Evolutionary conservation across 2,113 vertebrate species (phyloP), one percentile per base, ranked within the genome.

Genomic region (Podarcis raffonei): DNA sequence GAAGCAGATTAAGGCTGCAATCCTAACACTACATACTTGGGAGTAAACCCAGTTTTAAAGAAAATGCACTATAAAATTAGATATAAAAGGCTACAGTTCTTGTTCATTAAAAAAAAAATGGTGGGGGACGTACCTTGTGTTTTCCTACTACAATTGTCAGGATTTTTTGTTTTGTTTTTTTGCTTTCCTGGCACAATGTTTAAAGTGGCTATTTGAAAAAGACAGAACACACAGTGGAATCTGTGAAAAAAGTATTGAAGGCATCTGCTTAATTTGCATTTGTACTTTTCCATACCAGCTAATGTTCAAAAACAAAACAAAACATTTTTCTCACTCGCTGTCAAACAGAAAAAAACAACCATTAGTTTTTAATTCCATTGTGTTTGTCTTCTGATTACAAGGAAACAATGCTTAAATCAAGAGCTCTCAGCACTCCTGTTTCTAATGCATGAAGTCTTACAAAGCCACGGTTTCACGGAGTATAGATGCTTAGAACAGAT

Each of bases 191-290:
- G 35, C 2, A 25, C 68, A 91, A 90, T 81, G 84, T 23, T 2
- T 91, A 48, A 90, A 90, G 90, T 32, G 18, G 1, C 57, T 80
- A 0, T 83, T 93, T 89, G 12, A 89, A 93, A 94, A 89, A 83
- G n/a, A 71, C 37, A 90, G 75, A 92, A 30, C 3, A 0, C 48
- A 68, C 3, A 78, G 5, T 53, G 89, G 77, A 68, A 95, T 90
- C 18, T 94, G 91, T 76, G 74, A 53, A 83, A 90, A 77, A 84
- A 32, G 16, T 85, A 16, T 74, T 68, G 77, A 90, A 93, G 32
- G 12, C 71, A 91, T 93, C 74, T 94, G 80, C 74, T 95, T 92
- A 77, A 92, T 94, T 96, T 94, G 83, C 82, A 90, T 89, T 95
- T 87, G 68, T 85, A 89, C 79, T 85, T 92, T 59, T n/a, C 79